phyloP scores from a whole-genome alignment of 2,888 invertebrate species.

The Sphaeridia pumilis region DNA sequence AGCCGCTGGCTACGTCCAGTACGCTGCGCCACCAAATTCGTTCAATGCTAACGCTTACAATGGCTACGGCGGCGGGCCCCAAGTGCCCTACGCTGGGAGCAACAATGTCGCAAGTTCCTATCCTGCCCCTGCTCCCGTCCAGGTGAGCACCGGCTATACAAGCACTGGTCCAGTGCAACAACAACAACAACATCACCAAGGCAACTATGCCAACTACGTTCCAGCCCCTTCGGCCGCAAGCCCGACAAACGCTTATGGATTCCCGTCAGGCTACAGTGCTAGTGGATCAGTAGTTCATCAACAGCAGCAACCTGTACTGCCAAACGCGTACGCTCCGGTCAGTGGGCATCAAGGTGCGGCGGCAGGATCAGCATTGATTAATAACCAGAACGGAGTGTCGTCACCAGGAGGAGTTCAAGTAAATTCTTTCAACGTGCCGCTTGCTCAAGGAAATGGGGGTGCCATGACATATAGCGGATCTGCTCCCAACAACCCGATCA shows the following conservation, averaged over 20 bases:
- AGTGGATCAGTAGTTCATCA: neutral
- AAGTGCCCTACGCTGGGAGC: too few relatives aligned
- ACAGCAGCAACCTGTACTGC: neutral
- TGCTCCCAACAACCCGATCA: neutral
- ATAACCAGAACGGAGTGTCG: neutral
- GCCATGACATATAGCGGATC: neutral
- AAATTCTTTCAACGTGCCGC: neutral
- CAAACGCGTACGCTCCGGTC: too few relatives aligned
- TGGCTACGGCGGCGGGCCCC: neutral
- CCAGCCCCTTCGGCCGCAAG: neutral
- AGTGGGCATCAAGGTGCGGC: too few relatives aligned
- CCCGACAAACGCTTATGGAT: neutral
- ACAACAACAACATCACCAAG: constrained; percentile 1
- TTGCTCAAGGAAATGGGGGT: neutral
- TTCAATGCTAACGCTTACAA: neutral
- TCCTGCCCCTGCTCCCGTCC: neutral
- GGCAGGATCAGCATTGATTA: neutral
- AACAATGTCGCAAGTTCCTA: neutral
- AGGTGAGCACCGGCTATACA: neutral
- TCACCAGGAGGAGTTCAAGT: neutral
- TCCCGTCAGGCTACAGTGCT: too few relatives aligned
- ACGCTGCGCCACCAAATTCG: neutral
- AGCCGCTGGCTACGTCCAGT: too few relatives aligned
- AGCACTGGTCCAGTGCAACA: neutral
- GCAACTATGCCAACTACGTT: neutral